Percentiles rank a stretch among this genome's conserved stretches.
phyloP scores from a whole-genome alignment of 2,797 vertebrate genomes.

The Dallia pectoralis region DNA sequence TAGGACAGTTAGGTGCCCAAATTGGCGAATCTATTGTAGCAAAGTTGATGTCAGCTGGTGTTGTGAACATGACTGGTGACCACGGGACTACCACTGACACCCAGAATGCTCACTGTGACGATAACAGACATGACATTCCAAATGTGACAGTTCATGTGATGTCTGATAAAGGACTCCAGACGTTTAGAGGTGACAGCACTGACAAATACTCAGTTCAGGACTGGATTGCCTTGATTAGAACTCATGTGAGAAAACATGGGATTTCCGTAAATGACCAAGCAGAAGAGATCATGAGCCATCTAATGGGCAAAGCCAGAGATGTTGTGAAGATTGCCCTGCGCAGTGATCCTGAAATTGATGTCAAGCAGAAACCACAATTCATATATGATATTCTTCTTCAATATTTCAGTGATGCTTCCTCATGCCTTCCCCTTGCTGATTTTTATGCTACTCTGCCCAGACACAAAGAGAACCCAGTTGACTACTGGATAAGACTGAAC shows the following conservation, averaged over 20 bases:
- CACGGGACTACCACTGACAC: background rate
- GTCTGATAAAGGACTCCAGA: conserved; percentile 50
- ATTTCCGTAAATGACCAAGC: too few relatives aligned
- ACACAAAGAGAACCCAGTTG: conserved; percentile 13
- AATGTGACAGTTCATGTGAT: conserved; percentile 18
- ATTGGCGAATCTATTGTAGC: background rate
- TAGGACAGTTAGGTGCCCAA: conserved; percentile 21
- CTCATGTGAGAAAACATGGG: too few relatives aligned
- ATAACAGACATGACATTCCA: background rate
- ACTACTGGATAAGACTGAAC: conserved; percentile 26
- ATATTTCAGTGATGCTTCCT: conserved; percentile 25
- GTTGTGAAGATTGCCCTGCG: conserved; percentile 18
- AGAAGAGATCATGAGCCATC: conserved; percentile 11
- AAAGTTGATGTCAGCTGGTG: background rate
- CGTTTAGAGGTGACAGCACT: conserved; percentile 51
- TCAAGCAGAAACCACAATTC: background rate
- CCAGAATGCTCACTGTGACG: too few relatives aligned
- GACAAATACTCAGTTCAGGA: conserved; percentile 46
- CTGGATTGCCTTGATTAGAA: too few relatives aligned
- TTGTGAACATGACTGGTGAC: background rate
- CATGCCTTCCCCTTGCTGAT: conserved; percentile 21
- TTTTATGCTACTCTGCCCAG: too few relatives aligned
- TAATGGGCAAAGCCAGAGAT: conserved; percentile 24
- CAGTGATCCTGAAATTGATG: conserved; percentile 2
- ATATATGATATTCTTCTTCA: conserved; percentile 21